Evolutionary conservation across 1,140 invertebrate genomes (phyloP), one percentile per base, ranked within the genome.

Genomic region (Drosophila biarmipes): DNA sequence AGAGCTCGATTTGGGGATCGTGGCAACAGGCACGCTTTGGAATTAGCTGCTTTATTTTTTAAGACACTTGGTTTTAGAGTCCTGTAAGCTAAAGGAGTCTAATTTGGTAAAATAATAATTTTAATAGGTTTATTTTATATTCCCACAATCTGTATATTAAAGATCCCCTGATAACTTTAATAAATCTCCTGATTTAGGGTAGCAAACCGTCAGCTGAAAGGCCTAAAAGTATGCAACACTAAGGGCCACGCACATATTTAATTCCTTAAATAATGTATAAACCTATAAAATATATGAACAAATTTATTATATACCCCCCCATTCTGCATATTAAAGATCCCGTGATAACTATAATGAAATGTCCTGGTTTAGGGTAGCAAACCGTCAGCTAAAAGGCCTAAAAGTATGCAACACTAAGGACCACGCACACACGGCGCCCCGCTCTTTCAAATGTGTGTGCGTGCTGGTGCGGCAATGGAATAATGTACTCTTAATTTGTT

Each of bases 401-500:
- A 76, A 76, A 77, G 73, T 76, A 53, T 61, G 56, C 46, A 38
- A 45, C 53, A 45, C 27, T 19, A n/a, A 14, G 3, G 21, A 14
- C 21, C 43, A 45, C 43, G 10, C 19, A 43, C 21, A 51, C 45
- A 38, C 5, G 14, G 40, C 15, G 0, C 24, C 5, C 6, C 29
- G 1, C 19, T 10, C 11, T 24, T 8, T 10, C 21, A 0, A 61
- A 49, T 17, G 14, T 34, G 43, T 63, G 45, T 37, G 35, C 14
- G 51, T 34, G 62, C 49, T 59, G 68, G 48, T 64, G 53, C 69
- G 58, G 58, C 75, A 87, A 63, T 69, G 82, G 68, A 87, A 81
- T 85, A 85, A 85, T 85, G 80, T 85, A 86, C 78, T 85, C 78
- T 85, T 85, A 87, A 85, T 85, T 85, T 76, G 81, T 69, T 78